A percentile compares a stretch with the other conserved stretches of the same genome.
Evolutionary conservation across 2,888 invertebrate species (phyloP).

Genomic region (Mylabris sibirica): DNA sequence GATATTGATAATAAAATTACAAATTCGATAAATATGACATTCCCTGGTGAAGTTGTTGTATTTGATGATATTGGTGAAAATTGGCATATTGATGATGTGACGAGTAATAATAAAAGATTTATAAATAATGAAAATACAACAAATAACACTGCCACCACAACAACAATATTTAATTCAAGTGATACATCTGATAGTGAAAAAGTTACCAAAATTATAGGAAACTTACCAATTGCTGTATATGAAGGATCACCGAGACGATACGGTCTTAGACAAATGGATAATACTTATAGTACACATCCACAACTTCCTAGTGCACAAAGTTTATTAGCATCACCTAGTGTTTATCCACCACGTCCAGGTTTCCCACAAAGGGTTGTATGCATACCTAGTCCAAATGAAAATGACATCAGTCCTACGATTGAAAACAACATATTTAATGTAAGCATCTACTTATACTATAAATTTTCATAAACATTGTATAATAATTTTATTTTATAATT

Average conservation of each 20-base stretch:
- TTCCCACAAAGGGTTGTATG: constrained; percentile 77
- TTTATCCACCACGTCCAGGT: constrained; percentile 83
- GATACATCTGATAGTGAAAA: constrained; percentile 54
- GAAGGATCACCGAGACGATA: constrained; percentile 90
- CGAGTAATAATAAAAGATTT: constrained; percentile 42
- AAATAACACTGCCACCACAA: constrained; percentile 51
- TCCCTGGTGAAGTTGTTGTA: constrained; percentile 79
- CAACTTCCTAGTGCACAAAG: constrained; percentile 67
- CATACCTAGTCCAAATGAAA: constrained; percentile 57
- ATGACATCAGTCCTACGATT: constrained; percentile 50
- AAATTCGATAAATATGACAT: constrained; percentile 71
- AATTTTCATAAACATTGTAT: background rate
- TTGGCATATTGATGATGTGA: constrained; percentile 68
- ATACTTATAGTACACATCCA: constrained; percentile 59
- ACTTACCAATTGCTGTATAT: constrained; percentile 91
- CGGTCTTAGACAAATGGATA: constrained; percentile 68
- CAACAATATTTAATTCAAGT: constrained; percentile 50
- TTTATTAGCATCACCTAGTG: constrained; percentile 70
- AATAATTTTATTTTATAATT: background rate
- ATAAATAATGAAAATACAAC: constrained; percentile 22
- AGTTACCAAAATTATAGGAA: constrained; percentile 75
- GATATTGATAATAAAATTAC: constrained; percentile 61
- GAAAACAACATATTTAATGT: constrained; percentile 56
- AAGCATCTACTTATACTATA: constrained; percentile 39
- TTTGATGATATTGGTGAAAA: constrained; percentile 87